Percentiles rank a stretch among this genome's conserved stretches.
Conservation (phyloP, 2,888 invertebrate genomes). For the Drosophila rellima region DNA sequence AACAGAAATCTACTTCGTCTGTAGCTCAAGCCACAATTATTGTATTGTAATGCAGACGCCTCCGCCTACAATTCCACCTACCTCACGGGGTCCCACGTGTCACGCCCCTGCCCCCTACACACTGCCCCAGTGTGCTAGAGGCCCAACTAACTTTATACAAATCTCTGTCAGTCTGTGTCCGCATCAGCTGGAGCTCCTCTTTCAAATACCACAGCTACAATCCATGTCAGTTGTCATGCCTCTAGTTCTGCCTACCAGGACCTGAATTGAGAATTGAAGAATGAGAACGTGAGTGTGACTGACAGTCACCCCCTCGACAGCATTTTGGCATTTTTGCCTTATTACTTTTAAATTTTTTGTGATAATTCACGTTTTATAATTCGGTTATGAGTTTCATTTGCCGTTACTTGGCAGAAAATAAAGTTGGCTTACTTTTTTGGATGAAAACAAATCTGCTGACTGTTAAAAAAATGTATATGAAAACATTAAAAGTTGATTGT, state of each 20-base stretch:
- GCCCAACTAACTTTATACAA: slow-evolving; percentile 64
- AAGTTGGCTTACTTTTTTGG: background rate
- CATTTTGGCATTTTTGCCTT: slow-evolving; percentile 52
- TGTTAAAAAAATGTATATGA: slow-evolving; percentile 20
- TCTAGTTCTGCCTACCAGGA: slow-evolving; percentile 44
- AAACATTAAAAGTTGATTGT: slow-evolving; percentile 23
- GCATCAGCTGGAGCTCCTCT: slow-evolving; percentile 28
- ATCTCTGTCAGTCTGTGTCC: slow-evolving; percentile 57
- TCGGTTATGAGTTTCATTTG: slow-evolving; percentile 73
- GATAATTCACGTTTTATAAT: slow-evolving; percentile 75
- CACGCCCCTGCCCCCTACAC: too few species aligned
- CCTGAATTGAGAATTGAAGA: background rate
- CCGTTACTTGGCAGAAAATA: slow-evolving; percentile 57
- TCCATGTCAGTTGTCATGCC: slow-evolving; percentile 60
- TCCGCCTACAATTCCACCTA: slow-evolving; percentile 1
- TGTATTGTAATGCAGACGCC: slow-evolving; percentile 71
- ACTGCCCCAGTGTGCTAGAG: slow-evolving; percentile 5
- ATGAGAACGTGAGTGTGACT: background rate
- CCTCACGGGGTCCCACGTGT: background rate
- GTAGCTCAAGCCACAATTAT: slow-evolving; percentile 61
- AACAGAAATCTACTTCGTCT: slow-evolving; percentile 26
- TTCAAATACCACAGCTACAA: slow-evolving; percentile 30
- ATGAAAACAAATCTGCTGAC: slow-evolving; percentile 14
- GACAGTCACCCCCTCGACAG: background rate
- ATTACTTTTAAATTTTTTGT: slow-evolving; percentile 70